Evolutionary conservation across 2,113 vertebrate genomes (phyloP), one percentile per base, ranked within the genome.

Genomic region (Pholis gunnellus): DNA sequence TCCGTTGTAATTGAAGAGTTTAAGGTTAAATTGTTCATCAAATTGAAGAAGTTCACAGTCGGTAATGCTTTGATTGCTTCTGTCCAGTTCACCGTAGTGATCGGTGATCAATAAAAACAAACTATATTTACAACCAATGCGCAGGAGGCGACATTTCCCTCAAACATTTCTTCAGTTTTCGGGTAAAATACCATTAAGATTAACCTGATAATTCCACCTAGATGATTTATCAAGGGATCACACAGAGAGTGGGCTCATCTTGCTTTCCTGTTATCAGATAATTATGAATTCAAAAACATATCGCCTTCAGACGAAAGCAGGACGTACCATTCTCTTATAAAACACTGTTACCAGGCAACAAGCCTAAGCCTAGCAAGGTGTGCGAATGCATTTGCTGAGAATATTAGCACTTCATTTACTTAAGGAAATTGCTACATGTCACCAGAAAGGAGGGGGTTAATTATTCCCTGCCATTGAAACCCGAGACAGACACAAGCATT

Each of bases 371-470:
- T 15, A 22, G 57, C 48, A 40, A 87, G 79, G 74, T 73, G 75
- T 63, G 84, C 34, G 74, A 50, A 60, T 79, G 81, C 84, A 82
- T 91, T 85, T 82, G 69, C 71, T 80, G 46, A 34, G 74, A 67
- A 85, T 85, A 85, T 90, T 84, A 92, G 81, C 69, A 17, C 83
- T 87, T 89, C 81, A 85, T 92, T 91, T 91, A 78, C 88, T 91
- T 88, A 80, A 85, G 83, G 85, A 89, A 91, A 87, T 85, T 79
- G 73, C 81, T 76, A 57, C 81, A 75, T 83, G 84, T 87, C 66
- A 78, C 29, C 20, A 80, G 69, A 79, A 67, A 66, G 80, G n/a
- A 66, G 80, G n/a, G 82, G 81, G 67, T 78, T 89, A 83, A 91
- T 92, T 83, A 88, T 83, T 80, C 78, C 74, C 75, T 84, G 38